A percentile compares a stretch with the other conserved stretches of the same genome.
Evolutionary conservation across 1,140 invertebrate genomes (phyloP).

Genomic region (Drosophila melanogaster): DNA sequence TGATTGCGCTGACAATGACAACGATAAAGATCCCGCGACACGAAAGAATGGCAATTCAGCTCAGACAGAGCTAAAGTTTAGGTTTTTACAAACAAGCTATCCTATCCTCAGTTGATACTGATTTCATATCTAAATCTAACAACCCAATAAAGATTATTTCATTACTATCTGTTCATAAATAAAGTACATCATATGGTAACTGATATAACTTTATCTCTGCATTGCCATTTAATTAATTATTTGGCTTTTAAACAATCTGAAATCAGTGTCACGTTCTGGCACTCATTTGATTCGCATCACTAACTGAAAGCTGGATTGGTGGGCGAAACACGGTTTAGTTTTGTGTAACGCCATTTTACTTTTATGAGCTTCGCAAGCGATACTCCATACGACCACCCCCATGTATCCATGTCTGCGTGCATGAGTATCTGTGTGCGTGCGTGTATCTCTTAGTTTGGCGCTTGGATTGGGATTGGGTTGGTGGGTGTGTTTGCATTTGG

Average conservation of each 20-base stretch:
- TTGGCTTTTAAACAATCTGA: background rate
- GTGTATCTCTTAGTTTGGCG: conserved; percentile 29
- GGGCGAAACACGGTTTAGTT: conserved; percentile 54
- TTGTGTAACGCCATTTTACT: conserved; percentile 69
- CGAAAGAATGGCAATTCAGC: conserved; percentile 11
- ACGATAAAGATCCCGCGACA: conserved; percentile 11
- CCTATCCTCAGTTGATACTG: no score
- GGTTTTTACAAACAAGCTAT: background rate
- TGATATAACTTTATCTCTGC: background rate
- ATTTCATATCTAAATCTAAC: no score
- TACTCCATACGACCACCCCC: conserved; percentile 13
- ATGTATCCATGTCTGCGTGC: conserved; percentile 24
- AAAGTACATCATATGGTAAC: background rate
- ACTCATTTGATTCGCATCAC: conserved; percentile 27
- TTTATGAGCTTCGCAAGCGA: conserved; percentile 59
- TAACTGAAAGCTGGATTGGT: background rate
- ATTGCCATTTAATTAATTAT: background rate
- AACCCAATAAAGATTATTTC: no score
- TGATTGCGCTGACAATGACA: conserved; percentile 53
- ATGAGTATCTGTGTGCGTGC: conserved; percentile 20
- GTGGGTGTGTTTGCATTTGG: conserved; percentile 47
- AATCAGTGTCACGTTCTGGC: conserved; percentile 15
- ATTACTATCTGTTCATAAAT: no score
- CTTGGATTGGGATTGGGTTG: background rate
- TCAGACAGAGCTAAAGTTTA: background rate